Evolutionary conservation across 2,888 invertebrate species (phyloP), one percentile per base, ranked within the genome.

Genomic region (Cinara cedri): DNA sequence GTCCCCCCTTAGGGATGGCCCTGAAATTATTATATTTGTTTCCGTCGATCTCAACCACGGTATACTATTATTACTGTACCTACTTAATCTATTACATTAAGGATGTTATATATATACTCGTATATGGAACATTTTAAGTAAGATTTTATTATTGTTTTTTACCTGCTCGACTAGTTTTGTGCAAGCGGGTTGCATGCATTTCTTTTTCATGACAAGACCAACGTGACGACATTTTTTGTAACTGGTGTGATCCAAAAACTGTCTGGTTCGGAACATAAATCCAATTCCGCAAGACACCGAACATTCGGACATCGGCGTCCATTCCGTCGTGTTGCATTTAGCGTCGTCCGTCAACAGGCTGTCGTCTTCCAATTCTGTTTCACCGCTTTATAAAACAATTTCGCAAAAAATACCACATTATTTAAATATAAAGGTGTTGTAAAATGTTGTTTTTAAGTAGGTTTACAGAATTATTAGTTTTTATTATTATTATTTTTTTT

Each of bases 301-400:
- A 86, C 97, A 97, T 83, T 94, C 92, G 62, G 93, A 92, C 94
- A 94, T 95, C 19, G 88, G 86, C 19, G 91, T 89, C 95, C 95
- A 95, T 72, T 89, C 89, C 0, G 90, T 89, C 1, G 91, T 91
- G 57, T 87, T 87, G 85, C 95, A 95, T 82, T 91, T 85, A 2
- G 88, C 89, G 55, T 86, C 86, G 57, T 84, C 84, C 26, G 84
- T 81, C 1, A 81, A 60, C n/a, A 84, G 24, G 2, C 83, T 81
- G 60, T 84, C 81, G 72, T 83, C 82, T 78, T 83, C 82, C 66
- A 83, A 82, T 86, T 83, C 86, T 84, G 82, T 87, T 85, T 84
- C 84, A 14, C 83, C 84, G 13, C 84, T 84, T 76, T 16, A 65
- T 24, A 13, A 42, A 24, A 16, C 24, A 62, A 57, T 21, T 65